These are phyloP conservation scores for Sebastes ruberrimus DNA, from an alignment of 2,797 vertebrate species.

Conservation along the genomic window DNA sequence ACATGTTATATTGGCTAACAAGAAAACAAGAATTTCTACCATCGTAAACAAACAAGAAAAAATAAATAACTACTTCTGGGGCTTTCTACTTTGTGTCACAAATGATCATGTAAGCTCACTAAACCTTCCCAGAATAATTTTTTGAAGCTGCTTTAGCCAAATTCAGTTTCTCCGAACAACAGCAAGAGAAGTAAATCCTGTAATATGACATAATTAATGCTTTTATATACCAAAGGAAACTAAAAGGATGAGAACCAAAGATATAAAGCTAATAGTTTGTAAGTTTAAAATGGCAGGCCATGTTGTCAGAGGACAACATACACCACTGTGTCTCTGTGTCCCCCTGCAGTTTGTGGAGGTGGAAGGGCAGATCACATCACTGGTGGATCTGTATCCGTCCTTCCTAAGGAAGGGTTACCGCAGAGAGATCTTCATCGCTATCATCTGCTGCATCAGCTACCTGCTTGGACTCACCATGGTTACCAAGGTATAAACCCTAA, in stretches of 20 bases:
- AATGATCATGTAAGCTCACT: neutral
- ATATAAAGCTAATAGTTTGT: neutral
- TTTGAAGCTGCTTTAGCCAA: neutral
- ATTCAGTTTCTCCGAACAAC: neutral
- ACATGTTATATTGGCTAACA: neutral
- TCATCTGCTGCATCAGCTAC: slow-evolving; percentile 97
- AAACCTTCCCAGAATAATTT: neutral
- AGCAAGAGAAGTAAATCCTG: neutral
- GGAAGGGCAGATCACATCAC: slow-evolving; percentile 99
- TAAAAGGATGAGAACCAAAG: neutral
- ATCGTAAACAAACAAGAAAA: neutral
- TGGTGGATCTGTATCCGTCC: slow-evolving; percentile 99
- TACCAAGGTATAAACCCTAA: slow-evolving; percentile 85
- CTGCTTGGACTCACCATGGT: slow-evolving; percentile 99
- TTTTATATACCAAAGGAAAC: neutral
- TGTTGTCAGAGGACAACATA: neutral
- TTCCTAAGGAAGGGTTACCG: slow-evolving; percentile 99
- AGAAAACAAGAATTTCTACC: neutral
- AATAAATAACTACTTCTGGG: neutral
- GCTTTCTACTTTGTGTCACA: neutral
- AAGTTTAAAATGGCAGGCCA: neutral
- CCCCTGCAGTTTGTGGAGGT: slow-evolving; percentile 96
- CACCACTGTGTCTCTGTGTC: neutral
- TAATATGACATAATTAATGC: neutral
- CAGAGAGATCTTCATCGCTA: slow-evolving; percentile 99